These are phyloP conservation scores for Phylloscopus whistleri DNA, from an alignment of 2,113 vertebrate genomes.

Conservation along the genomic window DNA sequence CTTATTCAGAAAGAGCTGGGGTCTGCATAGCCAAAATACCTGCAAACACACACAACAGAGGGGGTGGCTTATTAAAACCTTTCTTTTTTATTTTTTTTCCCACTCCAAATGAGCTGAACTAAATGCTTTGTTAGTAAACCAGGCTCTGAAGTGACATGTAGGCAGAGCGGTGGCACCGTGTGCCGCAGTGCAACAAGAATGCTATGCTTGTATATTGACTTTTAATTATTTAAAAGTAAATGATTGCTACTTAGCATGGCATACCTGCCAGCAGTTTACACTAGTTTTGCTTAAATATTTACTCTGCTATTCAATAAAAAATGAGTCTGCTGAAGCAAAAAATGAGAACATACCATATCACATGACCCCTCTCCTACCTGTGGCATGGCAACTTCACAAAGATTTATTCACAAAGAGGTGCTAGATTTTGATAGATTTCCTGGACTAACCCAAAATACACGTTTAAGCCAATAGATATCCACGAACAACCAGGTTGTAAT, in stretches of 20 bases:
- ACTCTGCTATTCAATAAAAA: constrained; percentile 65
- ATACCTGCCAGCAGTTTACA: constrained; percentile 62
- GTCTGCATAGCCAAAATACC: neutral
- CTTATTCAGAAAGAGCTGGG: neutral
- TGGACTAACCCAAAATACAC: neutral
- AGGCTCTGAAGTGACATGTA: constrained; percentile 29
- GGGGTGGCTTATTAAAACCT: neutral
- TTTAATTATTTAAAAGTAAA: constrained; percentile 71
- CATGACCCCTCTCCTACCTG: neutral
- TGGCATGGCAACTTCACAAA: constrained; percentile 21
- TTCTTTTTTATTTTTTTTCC: neutral
- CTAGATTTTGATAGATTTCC: neutral
- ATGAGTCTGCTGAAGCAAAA: constrained; percentile 47
- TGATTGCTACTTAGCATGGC: constrained; percentile 58
- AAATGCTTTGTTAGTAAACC: neutral
- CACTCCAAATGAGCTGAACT: neutral
- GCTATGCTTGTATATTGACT: constrained; percentile 54
- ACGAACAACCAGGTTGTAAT: neutral
- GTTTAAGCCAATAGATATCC: neutral
- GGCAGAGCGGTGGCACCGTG: neutral
- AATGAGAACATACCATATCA: neutral
- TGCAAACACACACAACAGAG: neutral
- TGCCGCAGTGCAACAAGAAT: constrained; percentile 23
- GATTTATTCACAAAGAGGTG: constrained; percentile 29
- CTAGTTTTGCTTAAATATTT: constrained; percentile 59